Percentiles rank a stretch among this genome's conserved stretches.
Conservation (phyloP, 2,888 invertebrate genomes). For the Harmothoe impar region DNA sequence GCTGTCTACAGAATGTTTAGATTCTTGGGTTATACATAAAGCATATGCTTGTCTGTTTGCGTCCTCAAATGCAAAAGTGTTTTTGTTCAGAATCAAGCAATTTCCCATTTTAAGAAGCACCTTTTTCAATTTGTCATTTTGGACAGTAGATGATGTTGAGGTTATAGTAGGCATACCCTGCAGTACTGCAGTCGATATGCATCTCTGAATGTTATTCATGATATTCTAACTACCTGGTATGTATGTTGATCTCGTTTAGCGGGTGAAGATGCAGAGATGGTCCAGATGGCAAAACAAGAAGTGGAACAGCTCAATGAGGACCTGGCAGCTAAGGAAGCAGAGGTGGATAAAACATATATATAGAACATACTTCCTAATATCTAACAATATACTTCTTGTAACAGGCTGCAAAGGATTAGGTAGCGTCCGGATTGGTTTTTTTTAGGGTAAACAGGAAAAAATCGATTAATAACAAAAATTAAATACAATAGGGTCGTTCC, state of each 20-base stretch:
- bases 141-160: background rate
- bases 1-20: background rate
- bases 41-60: background rate
- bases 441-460: too few species aligned
- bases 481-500: too few species aligned
- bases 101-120: background rate
- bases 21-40: background rate
- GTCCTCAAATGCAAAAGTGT: background rate
- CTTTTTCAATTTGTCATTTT: background rate
- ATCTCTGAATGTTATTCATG: background rate
- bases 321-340: background rate
- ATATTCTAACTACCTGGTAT: background rate
- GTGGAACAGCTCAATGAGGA: background rate
- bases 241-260: background rate
- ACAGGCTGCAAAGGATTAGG: too few species aligned
- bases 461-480: too few species aligned
- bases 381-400: too few species aligned
- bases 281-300: constrained; percentile 54
- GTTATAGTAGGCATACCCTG: background rate
- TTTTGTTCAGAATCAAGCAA: background rate
- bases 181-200: background rate
- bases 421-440: too few species aligned
- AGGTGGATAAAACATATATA: constrained; percentile 5
- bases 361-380: too few species aligned
- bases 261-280: constrained; percentile 42